Base-by-base conservation (phyloP, 2,888 invertebrate genomes). In the Cephus nigrinus region DNA sequence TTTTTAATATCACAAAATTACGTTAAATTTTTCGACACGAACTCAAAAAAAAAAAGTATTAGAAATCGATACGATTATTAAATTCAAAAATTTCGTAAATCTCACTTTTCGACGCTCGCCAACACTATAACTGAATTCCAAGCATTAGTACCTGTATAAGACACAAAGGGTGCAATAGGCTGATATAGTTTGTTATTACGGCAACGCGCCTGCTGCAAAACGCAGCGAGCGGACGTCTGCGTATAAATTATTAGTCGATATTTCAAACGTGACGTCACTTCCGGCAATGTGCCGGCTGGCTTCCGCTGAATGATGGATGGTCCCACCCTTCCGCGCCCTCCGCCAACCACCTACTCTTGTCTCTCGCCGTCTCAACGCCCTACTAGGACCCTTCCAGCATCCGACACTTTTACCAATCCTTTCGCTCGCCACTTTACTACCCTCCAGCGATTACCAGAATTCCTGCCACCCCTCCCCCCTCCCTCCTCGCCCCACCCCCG, bases 241-340 rank as follows among this genome's bases (percentile, higher is more conserved):
- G 87, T 88, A 90, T 90, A 90, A 90, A 90, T 90, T 90, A 90
- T 90, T 90, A 90, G 89, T 88, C 90, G 90, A 90, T 90, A 90
- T 90, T 90, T 90, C 90, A 90, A 84, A 85, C 88, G 82, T 88
- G 88, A 89, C 90, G 90, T 89, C 89, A 90, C 89, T 89, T 90
- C 90, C 90, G 89, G 90, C 90, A 90, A 90, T 90, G 90, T 90
- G 90, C 88, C 89, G 89, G 86, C 88, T 88, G 88, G 87, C 86
- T 89, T 90, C 89, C 90, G 89, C 82, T 82, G 82, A 88, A 90
- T 90, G 90, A 90, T 88, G 87, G 88, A 90, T 90, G 87, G 79
- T 78, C 75, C 77, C 81, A 82, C 82, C 80, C 79, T 80, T 84
- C 84, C 55, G 23, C 55, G 23, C 55, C 78, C 78, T 75, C 71